Percentiles rank a stretch among this genome's conserved stretches.
Evolutionary conservation across 2,888 invertebrate genomes (phyloP).

Genomic region (Perizoma affinitatum): DNA sequence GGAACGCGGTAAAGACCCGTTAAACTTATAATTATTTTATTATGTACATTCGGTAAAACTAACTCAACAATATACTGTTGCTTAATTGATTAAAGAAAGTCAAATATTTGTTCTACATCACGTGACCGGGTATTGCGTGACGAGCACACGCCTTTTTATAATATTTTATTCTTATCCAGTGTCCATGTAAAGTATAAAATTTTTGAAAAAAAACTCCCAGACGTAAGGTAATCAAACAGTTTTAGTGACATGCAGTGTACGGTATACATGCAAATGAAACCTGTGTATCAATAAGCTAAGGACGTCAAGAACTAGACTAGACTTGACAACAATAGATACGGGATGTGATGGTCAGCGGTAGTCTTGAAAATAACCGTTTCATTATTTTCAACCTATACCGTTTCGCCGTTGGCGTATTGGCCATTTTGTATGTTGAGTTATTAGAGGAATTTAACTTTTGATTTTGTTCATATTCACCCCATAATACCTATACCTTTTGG

Average conservation of each 20-base stretch:
- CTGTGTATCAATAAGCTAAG: slow-evolving; percentile 68
- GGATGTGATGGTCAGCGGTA: slow-evolving; percentile 6
- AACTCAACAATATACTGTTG: slow-evolving; percentile 5
- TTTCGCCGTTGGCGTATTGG: neutral
- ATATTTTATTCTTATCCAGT: neutral
- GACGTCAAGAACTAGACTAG: slow-evolving; percentile 62
- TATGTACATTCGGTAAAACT: slow-evolving; percentile 12
- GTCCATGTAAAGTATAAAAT: slow-evolving; percentile 24
- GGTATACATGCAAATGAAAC: slow-evolving; percentile 53
- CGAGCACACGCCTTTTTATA: slow-evolving; percentile 15
- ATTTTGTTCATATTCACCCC: too few relatives aligned
- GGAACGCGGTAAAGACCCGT: too few relatives aligned
- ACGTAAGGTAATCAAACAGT: slow-evolving; percentile 29
- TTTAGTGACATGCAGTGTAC: slow-evolving; percentile 50
- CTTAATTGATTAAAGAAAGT: slow-evolving; percentile 8
- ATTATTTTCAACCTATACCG: slow-evolving; percentile 2
- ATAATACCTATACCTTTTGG: too few relatives aligned
- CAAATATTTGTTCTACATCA: slow-evolving; percentile 26
- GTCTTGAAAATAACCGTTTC: slow-evolving; percentile 4
- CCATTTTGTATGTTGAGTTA: too few relatives aligned
- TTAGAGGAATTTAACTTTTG: too few relatives aligned
- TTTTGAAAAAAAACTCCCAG: slow-evolving; percentile 28
- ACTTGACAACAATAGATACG: slow-evolving; percentile 52
- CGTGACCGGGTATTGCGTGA: slow-evolving; percentile 26
- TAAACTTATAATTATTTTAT: too few relatives aligned